phyloP scores from a whole-genome alignment of 2,888 invertebrate genomes.

The Drosophila ezoana region DNA sequence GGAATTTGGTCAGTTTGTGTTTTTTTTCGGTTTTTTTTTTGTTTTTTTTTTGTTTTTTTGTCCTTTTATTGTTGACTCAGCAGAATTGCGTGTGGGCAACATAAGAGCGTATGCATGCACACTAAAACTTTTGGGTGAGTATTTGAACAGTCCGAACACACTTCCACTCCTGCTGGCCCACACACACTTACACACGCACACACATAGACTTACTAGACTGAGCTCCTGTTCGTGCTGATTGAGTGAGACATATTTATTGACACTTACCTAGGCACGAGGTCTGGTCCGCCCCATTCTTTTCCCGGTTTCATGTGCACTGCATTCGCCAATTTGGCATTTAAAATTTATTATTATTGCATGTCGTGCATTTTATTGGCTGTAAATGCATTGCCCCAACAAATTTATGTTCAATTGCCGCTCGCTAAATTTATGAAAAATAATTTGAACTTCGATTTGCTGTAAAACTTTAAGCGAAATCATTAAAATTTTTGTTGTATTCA shows the following conservation, averaged over 20 bases:
- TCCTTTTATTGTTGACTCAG: constrained; percentile 69
- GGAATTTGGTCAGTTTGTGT: constrained; percentile 22
- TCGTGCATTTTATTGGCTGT: constrained; percentile 16
- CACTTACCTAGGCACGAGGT: constrained; percentile 46
- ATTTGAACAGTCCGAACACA: constrained; percentile 17
- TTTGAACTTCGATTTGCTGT: constrained; percentile 8
- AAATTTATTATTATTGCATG: constrained; percentile 24
- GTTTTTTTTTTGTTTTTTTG: constrained; percentile 24
- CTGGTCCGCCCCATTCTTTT: not conserved
- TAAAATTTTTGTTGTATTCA: not conserved
- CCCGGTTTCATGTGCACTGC: constrained; percentile 13
- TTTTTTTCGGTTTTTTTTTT: constrained; percentile 8
- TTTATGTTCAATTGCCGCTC: constrained; percentile 11
- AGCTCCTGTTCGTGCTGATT: constrained; percentile 52
- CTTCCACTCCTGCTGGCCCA: not conserved
- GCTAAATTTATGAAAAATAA: constrained; percentile 3
- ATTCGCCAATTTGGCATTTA: constrained; percentile 10
- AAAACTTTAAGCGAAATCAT: constrained; percentile 17
- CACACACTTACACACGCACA: constrained; percentile 6
- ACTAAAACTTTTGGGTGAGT: constrained; percentile 20
- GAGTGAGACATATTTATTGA: constrained; percentile 59
- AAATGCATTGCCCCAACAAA: constrained; percentile 8
- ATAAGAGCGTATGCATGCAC: constrained; percentile 27
- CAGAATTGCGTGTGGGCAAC: constrained; percentile 65
- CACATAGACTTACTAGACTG: constrained; percentile 38